Evolutionary conservation across 2,797 vertebrate species (phyloP).

Genomic region (Streptopelia turtur): DNA sequence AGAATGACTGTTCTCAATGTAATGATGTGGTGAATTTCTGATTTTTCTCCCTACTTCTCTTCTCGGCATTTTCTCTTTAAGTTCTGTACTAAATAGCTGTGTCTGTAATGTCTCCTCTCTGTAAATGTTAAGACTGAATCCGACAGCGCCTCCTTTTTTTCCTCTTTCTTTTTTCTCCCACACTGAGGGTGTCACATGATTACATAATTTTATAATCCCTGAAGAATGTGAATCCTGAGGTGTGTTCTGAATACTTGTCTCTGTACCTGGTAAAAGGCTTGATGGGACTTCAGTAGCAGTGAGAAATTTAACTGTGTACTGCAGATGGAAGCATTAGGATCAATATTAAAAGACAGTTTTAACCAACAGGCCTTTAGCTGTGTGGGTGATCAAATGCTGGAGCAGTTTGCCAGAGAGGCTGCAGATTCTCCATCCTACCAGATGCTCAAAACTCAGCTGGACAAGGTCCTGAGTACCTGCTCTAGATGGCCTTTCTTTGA

Average conservation of each 20-base stretch:
- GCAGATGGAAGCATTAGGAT: neutral
- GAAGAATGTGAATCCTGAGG: neutral
- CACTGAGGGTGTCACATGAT: accelerated
- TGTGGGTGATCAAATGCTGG: neutral
- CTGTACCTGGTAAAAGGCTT: neutral
- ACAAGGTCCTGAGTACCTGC: neutral
- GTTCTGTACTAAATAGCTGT: neutral
- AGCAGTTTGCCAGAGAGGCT: neutral
- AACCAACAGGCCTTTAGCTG: neutral
- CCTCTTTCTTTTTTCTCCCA: neutral
- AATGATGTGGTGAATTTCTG: neutral
- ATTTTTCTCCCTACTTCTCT: neutral
- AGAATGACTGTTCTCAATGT: neutral
- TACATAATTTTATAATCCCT: neutral
- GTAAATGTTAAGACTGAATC: neutral
- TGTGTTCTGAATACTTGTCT: neutral
- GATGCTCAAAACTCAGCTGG: neutral
- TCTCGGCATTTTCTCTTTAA: neutral
- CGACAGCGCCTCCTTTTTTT: neutral
- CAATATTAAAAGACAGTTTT: neutral
- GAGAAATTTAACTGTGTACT: neutral
- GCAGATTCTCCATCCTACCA: neutral
- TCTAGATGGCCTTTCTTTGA: neutral
- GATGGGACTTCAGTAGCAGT: neutral
- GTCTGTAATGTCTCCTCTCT: neutral